Base-by-base conservation (phyloP, 2,113 vertebrate genomes). In the Halichoerus grypus region DNA sequence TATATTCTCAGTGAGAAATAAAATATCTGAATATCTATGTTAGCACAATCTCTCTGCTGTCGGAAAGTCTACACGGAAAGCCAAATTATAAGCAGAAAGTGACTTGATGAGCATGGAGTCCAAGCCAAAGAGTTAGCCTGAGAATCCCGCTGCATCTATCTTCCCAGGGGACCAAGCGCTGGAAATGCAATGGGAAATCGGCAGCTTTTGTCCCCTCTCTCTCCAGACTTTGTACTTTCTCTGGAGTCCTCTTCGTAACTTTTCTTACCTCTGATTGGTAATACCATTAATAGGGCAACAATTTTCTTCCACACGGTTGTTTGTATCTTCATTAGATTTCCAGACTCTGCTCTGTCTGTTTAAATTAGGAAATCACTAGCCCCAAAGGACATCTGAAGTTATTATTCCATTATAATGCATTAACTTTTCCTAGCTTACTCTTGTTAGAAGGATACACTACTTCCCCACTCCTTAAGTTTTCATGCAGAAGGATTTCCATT, bases 391-490 rank as follows among this genome's bases (percentile, higher is more conserved):
- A 12, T 61, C 21, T 67, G 16, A 67, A 51, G 12, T 46, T 55
- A 51, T 92, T 59, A 79, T 59, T 72, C 51, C 22, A 77, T 67
- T 22, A 22, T 39, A 39, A 31, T 53, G 3, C 18, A 91, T 63
- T 77, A 65, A 63, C 91, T 95, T 96, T 94, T 71, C 69, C 76
- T 57, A n/a, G 31, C 55, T 84, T 67, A 19, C 4, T 7, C 82
- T 79, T 88, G 36, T 84, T 88, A 31, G 36, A 28, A 12, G 39
- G 8, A 94, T 87, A 53, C 28, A 51, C 11, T 69, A 16, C 18
- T 69, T 88, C 19, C 14, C 22, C 28, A 77, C 18, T 63, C 26
- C 24, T 63, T 26, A n/a, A 21, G 42, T 85, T 80, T 83, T 88
- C 11, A 55, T 49, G 28, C 36, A 74, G 19, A 93, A 46, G 46